Evolutionary conservation across 2,888 invertebrate species (phyloP).

Genomic region (Ectemnius lituratus): DNA sequence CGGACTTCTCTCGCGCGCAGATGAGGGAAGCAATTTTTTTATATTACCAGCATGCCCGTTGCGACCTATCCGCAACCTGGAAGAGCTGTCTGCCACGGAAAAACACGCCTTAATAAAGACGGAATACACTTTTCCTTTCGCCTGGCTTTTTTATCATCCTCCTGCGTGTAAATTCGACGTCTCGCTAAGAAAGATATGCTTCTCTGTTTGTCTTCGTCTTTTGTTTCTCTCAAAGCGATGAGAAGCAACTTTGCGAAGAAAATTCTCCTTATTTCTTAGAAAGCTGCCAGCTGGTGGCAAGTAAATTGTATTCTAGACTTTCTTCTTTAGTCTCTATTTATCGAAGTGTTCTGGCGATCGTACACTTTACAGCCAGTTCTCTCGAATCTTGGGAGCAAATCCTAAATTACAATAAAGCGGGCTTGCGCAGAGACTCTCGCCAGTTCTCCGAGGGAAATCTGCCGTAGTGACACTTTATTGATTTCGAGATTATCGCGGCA

Average conservation of each 20-base stretch:
- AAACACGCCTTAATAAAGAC: background rate
- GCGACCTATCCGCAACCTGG: background rate
- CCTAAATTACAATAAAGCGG: conserved; percentile 59
- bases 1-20: background rate
- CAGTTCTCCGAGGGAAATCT: conserved; percentile 57
- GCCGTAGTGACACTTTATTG: conserved; percentile 72
- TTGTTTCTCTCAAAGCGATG: background rate
- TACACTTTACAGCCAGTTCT: no score
- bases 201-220: background rate
- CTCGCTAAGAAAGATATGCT: background rate
- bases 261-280: no score
- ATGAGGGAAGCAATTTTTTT: background rate
- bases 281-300: background rate
- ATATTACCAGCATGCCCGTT: background rate
- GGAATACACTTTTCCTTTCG: conserved; percentile 9
- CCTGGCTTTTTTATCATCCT: background rate
- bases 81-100: background rate
- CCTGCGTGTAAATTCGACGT: background rate
- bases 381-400: conserved; percentile 27
- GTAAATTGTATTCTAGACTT: no score
- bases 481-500: conserved; percentile 75
- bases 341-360: no score
- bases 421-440: conserved; percentile 53
- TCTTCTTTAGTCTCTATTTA: no score
- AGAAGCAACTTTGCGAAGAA: background rate